A percentile compares a stretch with the other conserved stretches of the same genome.
These are phyloP conservation scores for Cryptocephalus primarius DNA, from an alignment of 2,888 invertebrate species.

Conservation along the genomic window DNA sequence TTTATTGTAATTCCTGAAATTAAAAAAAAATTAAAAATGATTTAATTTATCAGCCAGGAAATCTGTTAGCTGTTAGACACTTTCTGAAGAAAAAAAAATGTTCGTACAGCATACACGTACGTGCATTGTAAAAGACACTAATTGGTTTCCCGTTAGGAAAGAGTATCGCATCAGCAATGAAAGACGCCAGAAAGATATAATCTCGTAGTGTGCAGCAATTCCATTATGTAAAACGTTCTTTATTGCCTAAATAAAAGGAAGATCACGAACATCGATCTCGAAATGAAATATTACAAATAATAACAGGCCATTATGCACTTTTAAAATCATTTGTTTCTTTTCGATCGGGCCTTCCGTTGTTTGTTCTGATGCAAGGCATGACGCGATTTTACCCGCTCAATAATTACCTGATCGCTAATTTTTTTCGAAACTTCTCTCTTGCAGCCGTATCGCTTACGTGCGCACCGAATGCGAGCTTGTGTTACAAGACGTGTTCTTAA, in stretches of 20 bases:
- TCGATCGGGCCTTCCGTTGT: conserved; percentile 32
- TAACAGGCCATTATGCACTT: conserved; percentile 28
- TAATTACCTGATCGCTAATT: conserved; percentile 6
- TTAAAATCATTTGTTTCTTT: conserved; percentile 26
- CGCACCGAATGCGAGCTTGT: not conserved
- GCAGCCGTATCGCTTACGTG: conserved; percentile 1
- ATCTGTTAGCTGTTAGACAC: too few relatives aligned
- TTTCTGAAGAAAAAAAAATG: too few relatives aligned
- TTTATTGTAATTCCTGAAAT: too few relatives aligned
- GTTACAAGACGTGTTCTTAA: too few relatives aligned
- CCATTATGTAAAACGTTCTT: conserved; percentile 8
- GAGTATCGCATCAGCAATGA: too few relatives aligned
- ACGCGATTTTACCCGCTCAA: conserved; percentile 18
- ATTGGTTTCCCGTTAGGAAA: too few relatives aligned
- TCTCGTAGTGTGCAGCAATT: not conserved
- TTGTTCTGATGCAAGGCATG: conserved; percentile 33
- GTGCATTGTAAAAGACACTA: too few relatives aligned
- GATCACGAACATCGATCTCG: conserved; percentile 16
- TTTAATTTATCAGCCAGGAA: too few relatives aligned
- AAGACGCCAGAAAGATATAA: not conserved
- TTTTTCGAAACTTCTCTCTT: not conserved
- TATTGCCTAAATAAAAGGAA: conserved; percentile 10
- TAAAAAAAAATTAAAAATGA: too few relatives aligned
- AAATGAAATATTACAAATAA: conserved; percentile 33
- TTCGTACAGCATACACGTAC: too few relatives aligned